phyloP scores from a whole-genome alignment of 2,888 invertebrate species.

The Chymomyza amoena region DNA sequence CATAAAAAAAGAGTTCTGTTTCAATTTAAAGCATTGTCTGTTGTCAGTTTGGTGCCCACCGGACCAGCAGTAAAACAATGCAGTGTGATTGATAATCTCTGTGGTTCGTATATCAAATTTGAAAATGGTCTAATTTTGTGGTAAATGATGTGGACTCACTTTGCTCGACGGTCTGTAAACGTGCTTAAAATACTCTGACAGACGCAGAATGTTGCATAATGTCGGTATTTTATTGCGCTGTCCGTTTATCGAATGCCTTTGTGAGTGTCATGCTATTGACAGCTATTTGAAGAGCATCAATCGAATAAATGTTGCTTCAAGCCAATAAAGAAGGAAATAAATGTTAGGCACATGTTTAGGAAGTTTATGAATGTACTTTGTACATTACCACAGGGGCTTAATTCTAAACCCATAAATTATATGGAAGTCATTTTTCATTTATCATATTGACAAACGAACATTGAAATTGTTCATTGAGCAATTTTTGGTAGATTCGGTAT shows the following conservation, averaged over 20 bases:
- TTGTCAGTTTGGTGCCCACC: background rate
- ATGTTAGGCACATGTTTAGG: background rate
- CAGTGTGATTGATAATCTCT: constrained; percentile 34
- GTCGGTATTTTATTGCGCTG: background rate
- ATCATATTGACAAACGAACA: background rate
- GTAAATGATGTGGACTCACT: constrained; percentile 12
- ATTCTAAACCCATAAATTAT: background rate
- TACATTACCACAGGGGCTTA: background rate
- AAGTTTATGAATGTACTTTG: background rate
- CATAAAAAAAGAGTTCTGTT: background rate
- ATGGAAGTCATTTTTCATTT: background rate
- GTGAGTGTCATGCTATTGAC: background rate
- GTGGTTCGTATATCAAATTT: constrained; percentile 59
- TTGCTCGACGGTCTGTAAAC: background rate
- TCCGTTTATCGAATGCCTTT: background rate
- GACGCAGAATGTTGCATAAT: background rate
- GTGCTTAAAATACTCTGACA: constrained; percentile 21
- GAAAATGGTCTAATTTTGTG: constrained; percentile 53
- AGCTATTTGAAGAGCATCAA: background rate
- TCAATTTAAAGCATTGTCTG: background rate
- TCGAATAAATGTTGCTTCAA: background rate
- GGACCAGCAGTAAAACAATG: constrained; percentile 32
- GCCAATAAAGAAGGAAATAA: background rate
- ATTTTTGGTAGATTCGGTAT: background rate
- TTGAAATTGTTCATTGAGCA: background rate